Base-by-base conservation (phyloP, 2,888 invertebrate genomes). In the Baccha elongata region DNA sequence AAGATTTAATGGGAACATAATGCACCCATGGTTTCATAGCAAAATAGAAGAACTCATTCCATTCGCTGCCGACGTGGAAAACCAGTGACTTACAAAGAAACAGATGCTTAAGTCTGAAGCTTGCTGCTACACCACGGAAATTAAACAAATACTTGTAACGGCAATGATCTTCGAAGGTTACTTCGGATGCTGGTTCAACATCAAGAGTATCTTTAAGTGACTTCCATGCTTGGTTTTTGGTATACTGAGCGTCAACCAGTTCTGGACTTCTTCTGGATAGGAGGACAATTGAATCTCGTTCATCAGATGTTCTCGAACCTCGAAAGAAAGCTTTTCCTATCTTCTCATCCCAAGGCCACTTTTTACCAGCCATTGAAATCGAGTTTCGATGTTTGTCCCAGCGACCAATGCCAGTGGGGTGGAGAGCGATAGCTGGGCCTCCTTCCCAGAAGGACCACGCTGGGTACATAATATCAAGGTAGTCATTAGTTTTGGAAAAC, bases 371-470 rank as follows among this genome's bases (percentile, higher is more conserved):
- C 85, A 92, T 91, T 55, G 94, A 92, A 72, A 98, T 93, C 7
- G 94, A 93, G 75, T 93, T 91, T 69, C 98, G 92, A 88, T 96
- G 96, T 85, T 94, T 90, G 90, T 98, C 98, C 99, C 99, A 99
- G 44, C 98, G 92, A 0, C 98, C 99, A 84, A 99, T 94, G 17
- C 99, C 99, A 65, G 94, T 95, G 0, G 99, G 99, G 91, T 98
- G 98, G 8, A 98, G 91, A 37, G 95, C 94, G 86, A 99, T 98
- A 0, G 99, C 98, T 11, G 99, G 99, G 0, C 99, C 99, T 23
- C 99, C 99, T 91, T 97, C 97, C 98, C 98, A 98, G 91, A 99
- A 99, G 42, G 97, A 95, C 99, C 99, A 99, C 0, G 98, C 96
- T 0, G 99, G 99, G 89, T 96, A 97, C 94, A 96, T 96, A 80